Conservation (phyloP, 2,113 vertebrate species). For the Pseudorasbora parva region DNA sequence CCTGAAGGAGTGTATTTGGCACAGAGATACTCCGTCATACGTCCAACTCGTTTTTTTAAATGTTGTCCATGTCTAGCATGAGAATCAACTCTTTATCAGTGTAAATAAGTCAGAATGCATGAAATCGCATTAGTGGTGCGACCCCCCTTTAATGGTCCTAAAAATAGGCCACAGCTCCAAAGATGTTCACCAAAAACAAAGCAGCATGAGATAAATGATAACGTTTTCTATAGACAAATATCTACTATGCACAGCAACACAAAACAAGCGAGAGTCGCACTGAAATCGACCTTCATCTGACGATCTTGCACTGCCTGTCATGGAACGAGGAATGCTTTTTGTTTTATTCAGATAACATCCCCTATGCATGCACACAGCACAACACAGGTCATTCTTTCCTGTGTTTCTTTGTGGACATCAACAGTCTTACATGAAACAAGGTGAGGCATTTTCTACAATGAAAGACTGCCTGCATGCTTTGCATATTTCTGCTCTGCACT, state of each 20-base stretch:
- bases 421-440: not conserved
- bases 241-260: not conserved
- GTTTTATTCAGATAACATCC: not conserved
- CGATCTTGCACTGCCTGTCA: not conserved
- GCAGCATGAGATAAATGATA: not conserved
- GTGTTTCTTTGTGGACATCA: not conserved
- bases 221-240: not conserved
- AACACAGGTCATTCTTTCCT: too few relatives aligned
- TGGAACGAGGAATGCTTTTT: not conserved
- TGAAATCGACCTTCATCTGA: not conserved
- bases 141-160: not conserved
- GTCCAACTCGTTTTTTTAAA: too few relatives aligned
- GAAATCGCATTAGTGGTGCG: too few relatives aligned
- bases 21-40: too few relatives aligned
- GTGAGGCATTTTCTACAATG: not conserved
- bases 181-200: not conserved
- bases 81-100: too few relatives aligned
- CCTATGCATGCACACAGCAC: too few relatives aligned
- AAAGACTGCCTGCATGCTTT: slow-evolving; percentile 21
- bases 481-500: slow-evolving; percentile 2
- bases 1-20: too few relatives aligned
- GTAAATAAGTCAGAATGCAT: too few relatives aligned
- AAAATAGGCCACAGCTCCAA: not conserved
- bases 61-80: too few relatives aligned
- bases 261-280: not conserved